A percentile compares a stretch with the other conserved stretches of the same genome.
phyloP scores from a whole-genome alignment of 2,797 vertebrate genomes.

The Enteromius argenteus region DNA sequence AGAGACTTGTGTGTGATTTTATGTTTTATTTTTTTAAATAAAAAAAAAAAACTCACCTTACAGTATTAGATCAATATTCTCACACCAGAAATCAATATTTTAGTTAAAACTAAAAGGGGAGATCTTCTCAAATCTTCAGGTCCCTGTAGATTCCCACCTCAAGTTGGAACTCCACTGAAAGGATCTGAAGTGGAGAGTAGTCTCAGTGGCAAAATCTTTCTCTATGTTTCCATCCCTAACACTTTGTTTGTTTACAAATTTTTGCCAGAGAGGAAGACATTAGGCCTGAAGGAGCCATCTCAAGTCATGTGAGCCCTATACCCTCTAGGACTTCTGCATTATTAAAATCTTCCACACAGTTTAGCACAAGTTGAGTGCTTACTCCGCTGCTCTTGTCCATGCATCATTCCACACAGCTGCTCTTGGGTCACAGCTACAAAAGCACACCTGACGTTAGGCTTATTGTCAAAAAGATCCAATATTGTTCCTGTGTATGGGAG shows the following conservation, averaged over 20 bases:
- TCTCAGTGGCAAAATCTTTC: neutral
- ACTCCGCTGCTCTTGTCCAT: conserved; percentile 64
- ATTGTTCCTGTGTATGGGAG: neutral
- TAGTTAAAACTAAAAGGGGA: neutral
- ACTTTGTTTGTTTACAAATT: conserved; percentile 28
- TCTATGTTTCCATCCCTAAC: neutral
- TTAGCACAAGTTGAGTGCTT: conserved; percentile 66
- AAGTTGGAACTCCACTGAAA: neutral
- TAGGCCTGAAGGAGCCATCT: conserved; percentile 28
- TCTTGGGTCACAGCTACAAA: conserved; percentile 27
- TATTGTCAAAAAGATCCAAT: neutral
- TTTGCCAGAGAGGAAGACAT: conserved; percentile 27
- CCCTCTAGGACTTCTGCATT: conserved; percentile 62
- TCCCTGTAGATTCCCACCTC: conserved; percentile 1
- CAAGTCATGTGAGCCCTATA: conserved; percentile 27
- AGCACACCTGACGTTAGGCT: neutral
- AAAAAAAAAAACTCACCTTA: neutral
- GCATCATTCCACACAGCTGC: conserved; percentile 65
- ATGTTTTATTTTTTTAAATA: no score
- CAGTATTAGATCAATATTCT: neutral
- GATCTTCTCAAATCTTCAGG: neutral
- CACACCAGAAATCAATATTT: neutral
- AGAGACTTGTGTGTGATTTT: no score
- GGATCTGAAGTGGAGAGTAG: conserved; percentile 13
- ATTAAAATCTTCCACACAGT: conserved; percentile 69